Evolutionary conservation across 2,797 vertebrate species (phyloP), one percentile per base, ranked within the genome.

Genomic region (Cossypha niveicapilla): DNA sequence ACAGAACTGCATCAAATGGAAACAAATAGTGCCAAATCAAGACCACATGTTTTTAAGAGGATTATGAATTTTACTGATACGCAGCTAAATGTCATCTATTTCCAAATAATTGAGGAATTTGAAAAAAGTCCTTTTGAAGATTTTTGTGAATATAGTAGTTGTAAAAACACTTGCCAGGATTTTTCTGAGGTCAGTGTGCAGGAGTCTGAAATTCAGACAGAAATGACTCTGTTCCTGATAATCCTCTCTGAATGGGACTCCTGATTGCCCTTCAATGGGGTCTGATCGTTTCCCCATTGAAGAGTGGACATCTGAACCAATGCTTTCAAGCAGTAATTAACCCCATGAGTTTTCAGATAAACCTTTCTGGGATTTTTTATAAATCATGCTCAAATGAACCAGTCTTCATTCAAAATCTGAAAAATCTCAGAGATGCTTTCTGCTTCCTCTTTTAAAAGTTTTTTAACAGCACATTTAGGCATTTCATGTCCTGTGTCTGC

Each of bases 31-130:
- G 65, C 81, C 75, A 96, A 89, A 96, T 95, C 48, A 95, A 90
- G 80, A 89, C 81, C 92, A 94, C 74, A 92, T 91, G 86, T 94
- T 94, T 93, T 71, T 80, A 86, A 95, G 88, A 93, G 65, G 68
- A 85, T 85, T 94, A 63, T 80, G 72, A 93, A 94, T 78, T 82
- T 71, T 66, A 95, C 74, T 72, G 94, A 87, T 93, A 89, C 48
- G 88, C 88, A 91, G 88, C 58, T 92, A 93, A 95, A 91, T 91
- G 88, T 92, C 81, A 91, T 95, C 75, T 93, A 53, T 83, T 89
- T 2, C 12, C 72, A 91, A 91, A 94, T 75, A 94, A 92, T 32
- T 66, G 91, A 72, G 47, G 92, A 95, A 85, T 93, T 93, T 62
- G 18, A 67, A 91, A 89, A 86, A 86, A 86, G 63, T 44, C 56